Evolutionary conservation across 1,140 invertebrate genomes (phyloP).

Genomic region (Drosophila melanogaster): Release_6_plus_ISO1_MT NT_037436.4:17894001-17894500

Average conservation of each 20-base stretch:
- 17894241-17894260: slow-evolving; percentile 39
- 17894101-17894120: slow-evolving; percentile 7
- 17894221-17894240: slow-evolving; percentile 24
- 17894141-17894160: slow-evolving; percentile 13
- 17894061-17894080: slow-evolving; percentile 15
- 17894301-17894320: slow-evolving; percentile 4
- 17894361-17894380: slow-evolving; percentile 44
- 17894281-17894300: slow-evolving; percentile 56
- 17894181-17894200: slow-evolving; percentile 9
- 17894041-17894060: too few relatives aligned
- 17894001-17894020: slow-evolving; percentile 25
- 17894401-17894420: slow-evolving; percentile 67
- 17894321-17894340: slow-evolving; percentile 58
- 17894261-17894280: slow-evolving; percentile 70
- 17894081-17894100: slow-evolving; percentile 28
- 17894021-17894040: slow-evolving; percentile 37
- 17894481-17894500: slow-evolving; percentile 64
- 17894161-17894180: slow-evolving; percentile 46
- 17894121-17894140: slow-evolving; percentile 12
- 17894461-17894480: slow-evolving; percentile 40
- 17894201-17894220: slow-evolving; percentile 28
- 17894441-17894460: slow-evolving; percentile 46
- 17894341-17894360: slow-evolving; percentile 42
- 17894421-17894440: slow-evolving; percentile 71
- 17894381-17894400: slow-evolving; percentile 54